These are phyloP conservation scores for Galeopterus variegatus DNA, from an alignment of 2,113 vertebrate species.

Conservation along the genomic window DNA sequence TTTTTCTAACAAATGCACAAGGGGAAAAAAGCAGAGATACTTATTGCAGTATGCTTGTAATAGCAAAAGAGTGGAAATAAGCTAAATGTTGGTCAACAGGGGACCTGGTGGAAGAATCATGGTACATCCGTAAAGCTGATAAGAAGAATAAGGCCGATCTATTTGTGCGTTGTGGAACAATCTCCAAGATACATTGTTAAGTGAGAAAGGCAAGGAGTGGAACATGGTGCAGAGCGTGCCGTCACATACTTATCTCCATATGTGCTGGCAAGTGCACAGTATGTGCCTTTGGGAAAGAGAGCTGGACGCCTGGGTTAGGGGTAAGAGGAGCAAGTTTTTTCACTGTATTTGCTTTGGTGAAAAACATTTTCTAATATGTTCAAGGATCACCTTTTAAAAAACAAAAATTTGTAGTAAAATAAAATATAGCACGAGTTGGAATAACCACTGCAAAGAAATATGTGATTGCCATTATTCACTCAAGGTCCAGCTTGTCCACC, in stretches of 20 bases:
- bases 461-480: not conserved
- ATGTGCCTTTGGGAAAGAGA: not conserved
- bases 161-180: not conserved
- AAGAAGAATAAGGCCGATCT: not conserved
- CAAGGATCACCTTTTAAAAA: constrained; percentile 16
- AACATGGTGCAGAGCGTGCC: not conserved
- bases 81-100: not conserved
- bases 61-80: not conserved
- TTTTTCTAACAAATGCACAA: not conserved
- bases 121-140: not conserved
- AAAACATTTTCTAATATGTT: not conserved
- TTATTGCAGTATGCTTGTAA: not conserved
- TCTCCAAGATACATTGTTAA: not conserved
- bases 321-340: not conserved
- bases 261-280: not conserved
- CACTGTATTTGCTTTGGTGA: not conserved
- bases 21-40: not conserved
- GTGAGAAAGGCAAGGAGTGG: not conserved
- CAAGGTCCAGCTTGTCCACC: not conserved
- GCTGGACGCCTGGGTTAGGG: not conserved
- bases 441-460: not conserved
- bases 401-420: not conserved
- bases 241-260: rapidly evolving
- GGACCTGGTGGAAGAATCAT: not conserved
- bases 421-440: not conserved